Base-by-base conservation (phyloP, 2,888 invertebrate genomes). In the Chironomus tentans region DNA sequence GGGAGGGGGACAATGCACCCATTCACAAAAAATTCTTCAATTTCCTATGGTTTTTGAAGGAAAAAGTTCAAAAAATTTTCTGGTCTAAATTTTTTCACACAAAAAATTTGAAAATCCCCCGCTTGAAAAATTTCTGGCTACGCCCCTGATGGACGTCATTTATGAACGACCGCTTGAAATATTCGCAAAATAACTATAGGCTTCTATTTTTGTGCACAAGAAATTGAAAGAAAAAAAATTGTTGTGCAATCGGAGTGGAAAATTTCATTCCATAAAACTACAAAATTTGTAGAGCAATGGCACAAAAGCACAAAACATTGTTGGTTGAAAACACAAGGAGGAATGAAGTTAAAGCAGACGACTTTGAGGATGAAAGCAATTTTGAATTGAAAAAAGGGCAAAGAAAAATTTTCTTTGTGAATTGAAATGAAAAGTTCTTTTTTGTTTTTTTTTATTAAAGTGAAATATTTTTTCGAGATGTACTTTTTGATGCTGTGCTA, bases 221-320 rank as follows among this genome's bases (percentile, higher is more conserved):
- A 65, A 24, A 15, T 56, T 47, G 15, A 48, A 24, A 70, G 15
- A 21, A 21, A 50, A 15, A 68, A 18, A 68, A 28, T 15, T 22
- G 21, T 48, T 22, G 48, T 70, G 48, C 70, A 70, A 70, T 22
- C 48, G 47, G 13, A 70, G 70, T 70, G 70, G 48, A 70, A 69
- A 69, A 48, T 47, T 70, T 70, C 48, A 48, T 70, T 70, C 18
- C 15, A 65, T 15, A 56, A 15, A 56, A 65, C 65, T 65, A 24
- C 65, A 10, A 38, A 65, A 65, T 13, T 24, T 65, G 13, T 21
- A 56, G 56, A n/a, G 15, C 56, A 65, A 65, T 13, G 24, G 12
- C 65, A 65, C 18, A 65, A 65, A 65, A 12, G 24, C 65, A 10
- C 12, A 65, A 65, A 65, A 22, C 2, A 13, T 7, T 50, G 24